These are phyloP conservation scores for Amphiura filiformis DNA, from an alignment of 35 echinoderm and acorn worm genomes.

Conservation along the genomic window DNA sequence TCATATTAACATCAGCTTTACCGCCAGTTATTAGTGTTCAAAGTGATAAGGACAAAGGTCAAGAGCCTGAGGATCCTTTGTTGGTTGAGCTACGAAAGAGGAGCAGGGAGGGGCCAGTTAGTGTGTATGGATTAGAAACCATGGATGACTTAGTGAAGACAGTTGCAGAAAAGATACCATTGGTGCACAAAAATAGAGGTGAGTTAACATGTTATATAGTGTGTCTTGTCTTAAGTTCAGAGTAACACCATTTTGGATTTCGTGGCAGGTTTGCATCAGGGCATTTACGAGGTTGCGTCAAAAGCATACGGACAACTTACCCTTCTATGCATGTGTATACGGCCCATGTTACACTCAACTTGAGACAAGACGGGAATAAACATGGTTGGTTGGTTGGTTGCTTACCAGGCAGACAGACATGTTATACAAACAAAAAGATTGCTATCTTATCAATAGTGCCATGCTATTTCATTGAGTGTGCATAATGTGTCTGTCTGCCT, in stretches of 20 bases:
- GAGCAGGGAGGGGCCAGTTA: slow-evolving; percentile 22
- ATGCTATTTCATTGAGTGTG: too few species aligned
- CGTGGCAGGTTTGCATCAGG: neutral
- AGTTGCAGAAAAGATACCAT: slow-evolving; percentile 68
- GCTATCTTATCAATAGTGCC: too few species aligned
- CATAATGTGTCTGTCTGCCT: too few species aligned
- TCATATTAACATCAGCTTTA: slow-evolving; percentile 8
- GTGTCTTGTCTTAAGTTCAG: too few species aligned
- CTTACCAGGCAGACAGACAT: too few species aligned
- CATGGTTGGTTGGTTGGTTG: too few species aligned
- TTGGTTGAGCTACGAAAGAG: slow-evolving; percentile 19
- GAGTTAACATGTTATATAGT: slow-evolving; percentile 16
- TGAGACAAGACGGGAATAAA: too few species aligned
- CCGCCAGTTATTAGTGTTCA: neutral
- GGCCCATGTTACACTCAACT: too few species aligned
- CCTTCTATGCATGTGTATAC: too few species aligned
- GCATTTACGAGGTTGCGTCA: neutral
- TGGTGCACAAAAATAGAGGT: slow-evolving; percentile 83
- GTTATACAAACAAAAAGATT: too few species aligned
- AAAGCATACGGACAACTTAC: too few species aligned
- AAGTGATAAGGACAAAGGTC: neutral
- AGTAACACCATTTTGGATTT: neutral
- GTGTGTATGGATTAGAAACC: slow-evolving; percentile 57
- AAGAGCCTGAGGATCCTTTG: slow-evolving; percentile 19
- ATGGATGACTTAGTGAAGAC: slow-evolving; percentile 74